Conservation (phyloP, 2,797 vertebrate genomes). For the Sciurus vulgaris region DNA sequence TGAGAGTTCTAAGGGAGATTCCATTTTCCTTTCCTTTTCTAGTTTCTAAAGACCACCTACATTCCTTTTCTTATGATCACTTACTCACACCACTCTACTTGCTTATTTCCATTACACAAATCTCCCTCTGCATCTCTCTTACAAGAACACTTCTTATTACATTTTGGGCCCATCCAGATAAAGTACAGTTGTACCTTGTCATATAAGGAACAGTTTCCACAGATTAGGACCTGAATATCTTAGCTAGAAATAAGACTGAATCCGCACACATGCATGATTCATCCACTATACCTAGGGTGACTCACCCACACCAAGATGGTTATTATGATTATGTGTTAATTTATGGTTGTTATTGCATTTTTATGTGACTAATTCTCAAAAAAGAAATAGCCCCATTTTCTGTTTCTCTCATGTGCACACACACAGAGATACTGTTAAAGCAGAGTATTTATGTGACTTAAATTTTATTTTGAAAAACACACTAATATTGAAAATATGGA, state of each 20-base stretch:
- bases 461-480: slow-evolving; percentile 17
- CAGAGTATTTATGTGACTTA: neutral
- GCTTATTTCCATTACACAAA: neutral
- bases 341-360: neutral
- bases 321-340: neutral
- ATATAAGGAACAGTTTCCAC: neutral
- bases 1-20: neutral
- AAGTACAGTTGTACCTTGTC: neutral
- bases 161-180: neutral
- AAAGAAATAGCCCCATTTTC: neutral
- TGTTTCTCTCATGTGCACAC: neutral
- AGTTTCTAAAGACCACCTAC: neutral
- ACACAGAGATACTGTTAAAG: neutral
- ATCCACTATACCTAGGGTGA: neutral
- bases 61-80: neutral
- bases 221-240: neutral
- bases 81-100: neutral
- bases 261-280: neutral
- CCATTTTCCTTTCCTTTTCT: neutral
- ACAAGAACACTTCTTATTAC: neutral
- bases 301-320: neutral
- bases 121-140: neutral
- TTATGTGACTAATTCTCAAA: slow-evolving; percentile 11
- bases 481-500: slow-evolving; percentile 10
- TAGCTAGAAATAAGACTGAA: neutral